Conservation (phyloP, 2,888 invertebrate genomes). For the Apodemia zela region DNA sequence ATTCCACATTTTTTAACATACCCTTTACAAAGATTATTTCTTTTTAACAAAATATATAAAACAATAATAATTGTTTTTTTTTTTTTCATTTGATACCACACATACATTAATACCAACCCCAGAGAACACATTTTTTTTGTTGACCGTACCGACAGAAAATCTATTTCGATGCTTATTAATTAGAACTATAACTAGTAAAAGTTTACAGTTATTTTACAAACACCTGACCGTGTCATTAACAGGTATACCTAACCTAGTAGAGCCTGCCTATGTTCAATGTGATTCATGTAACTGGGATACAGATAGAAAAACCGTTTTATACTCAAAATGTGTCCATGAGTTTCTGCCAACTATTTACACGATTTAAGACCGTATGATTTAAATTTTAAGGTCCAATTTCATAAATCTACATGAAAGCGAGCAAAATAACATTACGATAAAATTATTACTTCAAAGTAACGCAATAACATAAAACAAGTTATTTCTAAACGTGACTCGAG, state of each 20-base stretch:
- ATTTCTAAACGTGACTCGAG: slow-evolving; percentile 30
- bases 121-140: not conserved
- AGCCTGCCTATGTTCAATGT: slow-evolving; percentile 13
- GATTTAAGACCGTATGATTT: slow-evolving; percentile 4
- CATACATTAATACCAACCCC: no score
- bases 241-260: slow-evolving; percentile 12
- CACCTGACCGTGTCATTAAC: slow-evolving; percentile 1
- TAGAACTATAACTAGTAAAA: slow-evolving; percentile 30
- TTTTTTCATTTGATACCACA: no score
- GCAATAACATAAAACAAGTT: slow-evolving; percentile 24
- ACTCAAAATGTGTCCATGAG: not conserved
- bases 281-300: slow-evolving; percentile 5
- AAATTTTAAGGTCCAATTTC: not conserved
- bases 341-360: not conserved
- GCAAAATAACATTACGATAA: slow-evolving; percentile 15
- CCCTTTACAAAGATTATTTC: no score
- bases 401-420: slow-evolving; percentile 12
- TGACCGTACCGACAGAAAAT: slow-evolving; percentile 20
- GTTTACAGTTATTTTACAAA: slow-evolving; percentile 21
- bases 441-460: slow-evolving; percentile 22
- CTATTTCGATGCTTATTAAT: slow-evolving; percentile 29
- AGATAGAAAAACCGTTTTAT: not conserved
- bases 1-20: no score
- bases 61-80: no score
- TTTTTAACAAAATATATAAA: no score